Base-by-base conservation (phyloP, 2,797 vertebrate species). In the Channallabes apus region DNA sequence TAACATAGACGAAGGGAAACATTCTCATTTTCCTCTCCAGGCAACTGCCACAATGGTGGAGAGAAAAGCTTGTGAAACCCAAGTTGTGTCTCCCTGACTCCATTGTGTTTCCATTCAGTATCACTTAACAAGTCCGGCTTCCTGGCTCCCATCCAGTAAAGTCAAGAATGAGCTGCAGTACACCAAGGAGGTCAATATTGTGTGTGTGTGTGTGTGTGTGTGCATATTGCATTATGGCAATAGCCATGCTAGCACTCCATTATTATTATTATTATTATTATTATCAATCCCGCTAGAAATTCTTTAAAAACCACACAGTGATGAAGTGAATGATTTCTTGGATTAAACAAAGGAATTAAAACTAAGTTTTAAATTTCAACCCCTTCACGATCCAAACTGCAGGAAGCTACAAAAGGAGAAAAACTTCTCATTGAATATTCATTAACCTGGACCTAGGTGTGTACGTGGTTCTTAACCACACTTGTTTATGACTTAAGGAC, bases 401-500 rank as follows among this genome's bases (percentile, higher is more conserved):
- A 91, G 85, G 88, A 91, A 84, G 89, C 88, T 92, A 89, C 87
- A 89, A 84, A 82, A 86, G 80, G 89, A 87, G 90, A 92, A 91
- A 85, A 87, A 82, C 22, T 86, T 89, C 89, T 94, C 93, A 94
- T 93, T 95, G 94, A 96, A 96, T 96, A 96, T 96, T 95, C 95
- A 96, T 96, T 93, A 95, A 94, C 91, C 84, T 90, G 91, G 92
- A 93, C 92, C 94, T 95, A 95, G 94, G 95, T 95, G 94, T 95
- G 94, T 94, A 95, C 94, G 93, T 91, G 93, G 93, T 92, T 95
- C 94, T 94, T 93, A 94, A 94, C 94, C 95, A 94, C 93, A 94
- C 93, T 94, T 95, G 95, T 96, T 95, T 96, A 95, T 96, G 94
- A 95, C 94, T 95, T 95, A 95, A 95, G 94, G 94, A 95, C 94